A percentile compares a stretch with the other conserved stretches of the same genome.
phyloP scores from a whole-genome alignment of 2,113 vertebrate genomes.

The Sapajus apella region DNA sequence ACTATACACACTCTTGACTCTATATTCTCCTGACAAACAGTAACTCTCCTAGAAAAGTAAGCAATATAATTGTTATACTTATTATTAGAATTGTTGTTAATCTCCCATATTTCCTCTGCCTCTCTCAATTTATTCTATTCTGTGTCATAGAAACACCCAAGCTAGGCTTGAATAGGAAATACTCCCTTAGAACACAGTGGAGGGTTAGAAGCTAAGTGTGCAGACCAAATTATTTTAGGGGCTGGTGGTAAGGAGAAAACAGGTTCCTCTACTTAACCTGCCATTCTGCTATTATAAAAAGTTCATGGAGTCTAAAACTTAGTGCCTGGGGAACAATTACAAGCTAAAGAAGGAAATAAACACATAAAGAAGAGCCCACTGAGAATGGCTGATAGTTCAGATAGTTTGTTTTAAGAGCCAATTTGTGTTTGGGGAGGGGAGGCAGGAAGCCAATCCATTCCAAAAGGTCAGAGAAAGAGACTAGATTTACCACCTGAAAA shows the following conservation, averaged over 20 bases:
- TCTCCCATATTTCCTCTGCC: not conserved
- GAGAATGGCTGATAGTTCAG: not conserved
- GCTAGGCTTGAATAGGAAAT: not conserved
- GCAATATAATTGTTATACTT: not conserved
- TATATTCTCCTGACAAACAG: not conserved
- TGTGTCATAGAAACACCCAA: not conserved
- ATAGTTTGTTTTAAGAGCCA: not conserved
- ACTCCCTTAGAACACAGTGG: not conserved
- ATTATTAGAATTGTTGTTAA: not conserved
- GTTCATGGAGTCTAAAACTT: not conserved
- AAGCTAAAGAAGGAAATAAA: not conserved
- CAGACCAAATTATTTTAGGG: not conserved
- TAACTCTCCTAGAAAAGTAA: not conserved
- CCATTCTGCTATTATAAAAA: not conserved
- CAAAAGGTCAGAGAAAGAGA: not conserved
- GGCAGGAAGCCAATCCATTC: not conserved
- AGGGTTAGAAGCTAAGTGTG: not conserved
- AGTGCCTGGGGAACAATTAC: not conserved
- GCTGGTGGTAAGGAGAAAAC: fast-evolving
- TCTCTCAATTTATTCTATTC: not conserved
- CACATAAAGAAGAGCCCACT: not conserved
- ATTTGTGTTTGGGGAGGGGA: not conserved
- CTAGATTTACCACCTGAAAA: not conserved
- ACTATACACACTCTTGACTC: not conserved
- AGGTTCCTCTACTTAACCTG: not conserved